These are phyloP conservation scores for Etia nguti DNA, from an alignment of 2,113 vertebrate species.

Conservation along the genomic window DNA sequence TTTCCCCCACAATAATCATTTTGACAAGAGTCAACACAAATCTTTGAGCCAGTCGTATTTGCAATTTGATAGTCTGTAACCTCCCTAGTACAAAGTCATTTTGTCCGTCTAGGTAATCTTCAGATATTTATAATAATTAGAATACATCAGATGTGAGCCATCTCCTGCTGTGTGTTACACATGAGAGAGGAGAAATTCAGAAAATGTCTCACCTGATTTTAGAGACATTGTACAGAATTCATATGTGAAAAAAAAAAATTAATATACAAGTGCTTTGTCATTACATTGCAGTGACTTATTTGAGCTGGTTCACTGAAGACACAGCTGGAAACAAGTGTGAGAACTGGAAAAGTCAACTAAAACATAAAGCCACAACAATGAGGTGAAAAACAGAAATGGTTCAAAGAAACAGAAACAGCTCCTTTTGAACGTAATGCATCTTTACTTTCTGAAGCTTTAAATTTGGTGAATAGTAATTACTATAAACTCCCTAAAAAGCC, in stretches of 20 bases:
- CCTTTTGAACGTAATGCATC: background rate
- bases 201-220: background rate
- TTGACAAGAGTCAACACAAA: background rate
- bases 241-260: background rate
- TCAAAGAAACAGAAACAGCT: background rate
- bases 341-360: background rate
- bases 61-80: accelerated
- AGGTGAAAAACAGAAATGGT: background rate
- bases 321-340: background rate
- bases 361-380: background rate
- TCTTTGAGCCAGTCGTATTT: background rate
- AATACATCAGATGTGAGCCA: background rate
- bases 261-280: background rate
- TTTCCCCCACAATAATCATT: accelerated
- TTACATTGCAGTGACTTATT: background rate
- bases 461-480: background rate
- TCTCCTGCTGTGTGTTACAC: background rate
- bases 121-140: background rate
- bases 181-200: too few relatives aligned
- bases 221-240: background rate
- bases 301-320: background rate
- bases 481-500: background rate
- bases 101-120: background rate
- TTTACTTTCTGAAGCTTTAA: background rate
- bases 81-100: accelerated